These are phyloP conservation scores for Spongilla lacustris DNA, from an alignment of 37 sponge, comb jelly and placozoan genomes.

Conservation along the genomic window DNA sequence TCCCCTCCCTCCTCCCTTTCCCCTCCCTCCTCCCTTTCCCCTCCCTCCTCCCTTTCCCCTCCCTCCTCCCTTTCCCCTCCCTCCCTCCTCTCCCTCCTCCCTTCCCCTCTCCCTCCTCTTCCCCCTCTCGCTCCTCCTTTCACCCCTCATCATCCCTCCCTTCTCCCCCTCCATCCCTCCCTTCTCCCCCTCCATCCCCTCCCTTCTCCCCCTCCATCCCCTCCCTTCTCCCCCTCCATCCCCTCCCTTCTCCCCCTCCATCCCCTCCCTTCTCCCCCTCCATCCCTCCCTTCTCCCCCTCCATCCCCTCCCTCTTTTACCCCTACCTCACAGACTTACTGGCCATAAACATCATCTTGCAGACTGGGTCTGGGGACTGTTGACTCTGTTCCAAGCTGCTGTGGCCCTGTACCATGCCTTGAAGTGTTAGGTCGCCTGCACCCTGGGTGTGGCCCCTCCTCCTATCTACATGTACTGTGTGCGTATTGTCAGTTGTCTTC, in stretches of 20 bases:
- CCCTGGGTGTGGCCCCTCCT: background rate
- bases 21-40: background rate
- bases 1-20: background rate
- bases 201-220: background rate
- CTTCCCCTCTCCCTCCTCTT: background rate
- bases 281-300: conserved; percentile 4
- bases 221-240: background rate
- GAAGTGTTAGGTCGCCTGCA: background rate
- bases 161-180: background rate
- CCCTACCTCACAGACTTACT: background rate
- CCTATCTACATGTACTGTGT: background rate
- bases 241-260: background rate
- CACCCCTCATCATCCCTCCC: background rate
- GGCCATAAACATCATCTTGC: background rate
- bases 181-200: conserved; percentile 6
- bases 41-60: background rate
- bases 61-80: conserved; percentile 4
- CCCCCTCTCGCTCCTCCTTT: conserved; percentile 3
- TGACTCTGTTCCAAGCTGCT: background rate
- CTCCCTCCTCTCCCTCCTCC: background rate
- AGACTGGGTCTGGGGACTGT: background rate
- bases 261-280: background rate
- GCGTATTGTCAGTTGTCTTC: too few relatives aligned
- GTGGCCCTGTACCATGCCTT: background rate
- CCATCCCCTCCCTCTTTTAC: background rate